These are phyloP conservation scores for Anneissia japonica DNA, from an alignment of 35 echinoderm and acorn worm species.

Conservation along the genomic window DNA sequence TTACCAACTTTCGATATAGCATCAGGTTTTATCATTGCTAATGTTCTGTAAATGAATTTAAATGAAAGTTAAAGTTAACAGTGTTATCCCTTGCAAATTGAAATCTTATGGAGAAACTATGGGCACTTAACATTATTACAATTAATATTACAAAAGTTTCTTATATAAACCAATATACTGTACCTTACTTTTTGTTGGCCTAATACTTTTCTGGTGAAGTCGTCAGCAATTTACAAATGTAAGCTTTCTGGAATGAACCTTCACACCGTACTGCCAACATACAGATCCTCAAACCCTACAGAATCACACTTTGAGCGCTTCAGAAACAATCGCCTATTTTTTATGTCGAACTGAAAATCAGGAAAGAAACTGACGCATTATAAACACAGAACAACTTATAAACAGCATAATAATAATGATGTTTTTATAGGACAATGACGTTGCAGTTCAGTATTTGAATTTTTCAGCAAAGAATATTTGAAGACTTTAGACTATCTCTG, in stretches of 20 bases:
- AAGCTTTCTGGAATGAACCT: slow-evolving; percentile 72
- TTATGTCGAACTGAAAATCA: slow-evolving; percentile 76
- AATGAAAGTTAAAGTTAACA: too few species aligned
- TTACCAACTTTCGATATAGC: slow-evolving; percentile 77
- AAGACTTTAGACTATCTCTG: too few species aligned
- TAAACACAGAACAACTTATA: too few species aligned
- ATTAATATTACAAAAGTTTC: too few species aligned
- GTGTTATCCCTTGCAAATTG: too few species aligned
- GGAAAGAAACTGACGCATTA: background rate
- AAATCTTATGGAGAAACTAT: too few species aligned
- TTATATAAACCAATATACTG: slow-evolving; percentile 68
- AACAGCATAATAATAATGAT: too few species aligned
- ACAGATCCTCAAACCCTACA: slow-evolving; percentile 57
- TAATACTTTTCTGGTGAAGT: background rate
- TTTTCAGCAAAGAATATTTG: too few species aligned
- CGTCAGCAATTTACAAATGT: slow-evolving; percentile 45
- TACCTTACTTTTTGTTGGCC: background rate
- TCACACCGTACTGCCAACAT: slow-evolving; percentile 65
- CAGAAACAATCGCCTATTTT: slow-evolving; percentile 82
- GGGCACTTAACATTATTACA: too few species aligned
- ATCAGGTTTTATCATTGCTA: slow-evolving; percentile 87
- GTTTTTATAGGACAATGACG: too few species aligned
- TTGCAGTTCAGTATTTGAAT: too few species aligned
- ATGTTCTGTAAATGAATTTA: slow-evolving; percentile 66
- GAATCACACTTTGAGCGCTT: slow-evolving; percentile 65